phyloP scores from a whole-genome alignment of 2,888 invertebrate species.

The Caenorhabditis uteleia region DNA sequence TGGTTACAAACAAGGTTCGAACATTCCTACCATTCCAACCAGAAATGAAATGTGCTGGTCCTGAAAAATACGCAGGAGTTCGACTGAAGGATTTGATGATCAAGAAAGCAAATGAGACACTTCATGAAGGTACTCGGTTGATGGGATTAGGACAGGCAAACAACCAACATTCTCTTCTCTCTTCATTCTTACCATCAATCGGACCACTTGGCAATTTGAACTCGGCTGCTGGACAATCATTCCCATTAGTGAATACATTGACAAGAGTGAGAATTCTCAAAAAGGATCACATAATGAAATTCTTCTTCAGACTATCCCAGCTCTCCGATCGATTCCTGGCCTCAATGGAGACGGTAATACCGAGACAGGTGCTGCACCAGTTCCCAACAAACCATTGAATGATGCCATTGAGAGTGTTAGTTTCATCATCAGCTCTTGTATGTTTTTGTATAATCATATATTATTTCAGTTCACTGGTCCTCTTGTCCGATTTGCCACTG shows the following conservation, averaged over 20 bases:
- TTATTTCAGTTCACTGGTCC: conserved; percentile 55
- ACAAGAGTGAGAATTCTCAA: conserved; percentile 27
- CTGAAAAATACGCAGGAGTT: conserved; percentile 51
- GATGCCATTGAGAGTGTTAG: conserved; percentile 57
- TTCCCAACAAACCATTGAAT: conserved; percentile 45
- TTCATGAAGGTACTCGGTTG: conserved; percentile 21
- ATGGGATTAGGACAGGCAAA: conserved; percentile 13
- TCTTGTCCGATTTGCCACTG: conserved; percentile 58
- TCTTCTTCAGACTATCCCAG: conserved; percentile 49
- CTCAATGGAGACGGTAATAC: conserved; percentile 10
- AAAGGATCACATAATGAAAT: background rate
- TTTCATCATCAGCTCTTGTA: background rate
- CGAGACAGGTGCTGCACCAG: conserved; percentile 24
- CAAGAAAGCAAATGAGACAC: conserved; percentile 65
- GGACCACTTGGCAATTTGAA: conserved; percentile 15
- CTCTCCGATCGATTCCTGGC: conserved; percentile 55
- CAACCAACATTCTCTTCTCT: conserved; percentile 28
- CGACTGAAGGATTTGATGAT: conserved; percentile 68
- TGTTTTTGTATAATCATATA: background rate
- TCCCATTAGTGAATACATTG: conserved; percentile 51
- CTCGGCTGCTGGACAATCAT: background rate
- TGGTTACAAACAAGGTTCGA: conserved; percentile 57
- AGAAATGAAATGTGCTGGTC: conserved; percentile 64
- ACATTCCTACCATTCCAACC: conserved; percentile 66
- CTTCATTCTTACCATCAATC: conserved; percentile 51